Conservation (phyloP, 2,113 vertebrate genomes). For the Eira barbara region DNA sequence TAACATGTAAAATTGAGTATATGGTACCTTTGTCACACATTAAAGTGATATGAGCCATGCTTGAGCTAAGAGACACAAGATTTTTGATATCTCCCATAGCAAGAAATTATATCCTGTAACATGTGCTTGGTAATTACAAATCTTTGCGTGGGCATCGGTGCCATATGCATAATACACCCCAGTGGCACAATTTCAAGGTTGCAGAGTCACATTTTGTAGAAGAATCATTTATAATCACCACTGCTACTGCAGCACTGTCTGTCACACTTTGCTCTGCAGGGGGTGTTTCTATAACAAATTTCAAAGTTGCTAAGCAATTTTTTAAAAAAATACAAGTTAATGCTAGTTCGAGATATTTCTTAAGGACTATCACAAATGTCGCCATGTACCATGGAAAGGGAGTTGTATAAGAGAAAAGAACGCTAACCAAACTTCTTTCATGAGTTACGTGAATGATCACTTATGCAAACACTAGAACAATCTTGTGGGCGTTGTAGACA, state of each 20-base stretch:
- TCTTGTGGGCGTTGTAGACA: not conserved
- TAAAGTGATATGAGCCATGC: constrained; percentile 59
- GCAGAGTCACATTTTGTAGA: constrained; percentile 51
- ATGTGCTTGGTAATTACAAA: constrained; percentile 67
- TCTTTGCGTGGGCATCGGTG: constrained; percentile 33
- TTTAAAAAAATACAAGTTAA: constrained; percentile 15
- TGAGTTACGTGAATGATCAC: not conserved
- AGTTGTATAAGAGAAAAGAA: not conserved
- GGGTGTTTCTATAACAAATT: constrained; percentile 22
- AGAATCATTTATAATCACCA: not conserved
- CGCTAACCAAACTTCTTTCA: not conserved
- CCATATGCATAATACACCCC: constrained; percentile 35
- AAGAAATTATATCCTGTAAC: constrained; percentile 54
- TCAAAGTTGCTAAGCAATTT: constrained; percentile 40
- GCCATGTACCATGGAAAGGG: not conserved
- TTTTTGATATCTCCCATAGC: constrained; percentile 66
- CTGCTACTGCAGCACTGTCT: not conserved
- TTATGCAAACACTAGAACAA: not conserved
- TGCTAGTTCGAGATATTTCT: constrained; percentile 17
- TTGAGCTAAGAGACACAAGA: constrained; percentile 47
- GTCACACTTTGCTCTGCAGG: not conserved
- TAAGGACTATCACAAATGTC: not conserved
- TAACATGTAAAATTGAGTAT: constrained; percentile 55
- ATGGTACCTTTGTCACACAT: constrained; percentile 64
- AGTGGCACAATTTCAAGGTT: constrained; percentile 63